Evolutionary conservation across 2,113 vertebrate species (phyloP), one percentile per base, ranked within the genome.

Genomic region (Tetraodon nigroviridis): DNA sequence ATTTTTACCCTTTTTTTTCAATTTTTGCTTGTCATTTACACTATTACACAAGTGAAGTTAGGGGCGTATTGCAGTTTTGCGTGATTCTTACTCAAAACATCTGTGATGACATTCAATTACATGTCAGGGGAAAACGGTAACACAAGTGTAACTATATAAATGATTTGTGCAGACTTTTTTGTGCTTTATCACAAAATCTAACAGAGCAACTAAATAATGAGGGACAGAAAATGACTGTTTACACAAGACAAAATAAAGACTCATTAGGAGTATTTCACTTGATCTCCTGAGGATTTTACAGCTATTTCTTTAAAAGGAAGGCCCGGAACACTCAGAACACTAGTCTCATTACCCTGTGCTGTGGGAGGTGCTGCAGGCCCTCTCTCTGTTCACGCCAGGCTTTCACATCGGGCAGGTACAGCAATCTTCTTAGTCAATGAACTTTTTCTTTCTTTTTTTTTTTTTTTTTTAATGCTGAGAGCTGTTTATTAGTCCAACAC

Each of bases 401-500:
- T 87, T 89, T 89, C 86, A 88, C 90, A 86, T 82, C 24, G 15
- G 63, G 73, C 55, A 65, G 74, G 64, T 56, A 77, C 69, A 65
- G 18, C 72, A 84, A 79, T 65, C 85, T 88, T 69, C 70, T 75
- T 75, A 86, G 71, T 77, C n/a, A n/a, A n/a, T n/a, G n/a, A n/a
- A n/a, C n/a, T n/a, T n/a, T n/a, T n/a, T n/a, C n/a, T n/a, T n/a
- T n/a, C n/a, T n/a, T 81, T 89, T 72, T 56, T 54, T 53, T 32
- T 48, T 51, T 49, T 49, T 49, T 51, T 55, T 81, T 84, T 72
- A 77, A 65, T 87, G 89, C 75, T 56, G 75, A 78, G 84, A 81
- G 70, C 84, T 86, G 84, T 91, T 91, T 92, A 93, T 92, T 93
- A 93, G 91, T 90, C 91, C 90, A 78, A 87, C 91, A 91, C 89